Percentiles rank a stretch among this genome's conserved stretches.
These are phyloP conservation scores for Theocolax elegans DNA, from an alignment of 1,140 invertebrate species.

Conservation along the genomic window DNA sequence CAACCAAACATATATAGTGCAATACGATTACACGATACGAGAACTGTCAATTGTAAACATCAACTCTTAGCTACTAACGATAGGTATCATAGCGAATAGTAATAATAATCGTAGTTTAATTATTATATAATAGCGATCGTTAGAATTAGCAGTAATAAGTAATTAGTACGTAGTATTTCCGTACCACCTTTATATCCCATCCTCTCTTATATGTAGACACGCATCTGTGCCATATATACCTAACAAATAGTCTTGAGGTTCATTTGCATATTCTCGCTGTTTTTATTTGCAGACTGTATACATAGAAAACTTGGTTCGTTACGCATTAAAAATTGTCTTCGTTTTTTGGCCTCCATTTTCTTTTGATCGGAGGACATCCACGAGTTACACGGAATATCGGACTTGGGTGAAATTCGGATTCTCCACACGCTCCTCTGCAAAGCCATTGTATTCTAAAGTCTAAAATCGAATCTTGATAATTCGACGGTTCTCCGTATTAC, in stretches of 20 bases:
- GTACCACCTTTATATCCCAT: background rate
- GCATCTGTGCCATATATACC: too few species aligned
- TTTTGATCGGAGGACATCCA: background rate
- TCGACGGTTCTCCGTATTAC: too few species aligned
- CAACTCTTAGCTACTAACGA: conserved; percentile 68
- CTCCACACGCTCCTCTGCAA: background rate
- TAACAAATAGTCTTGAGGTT: too few species aligned
- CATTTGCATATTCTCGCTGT: too few species aligned
- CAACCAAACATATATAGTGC: conserved; percentile 69
- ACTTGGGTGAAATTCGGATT: conserved; percentile 43
- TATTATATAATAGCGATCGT: conserved; percentile 46
- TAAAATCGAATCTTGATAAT: too few species aligned
- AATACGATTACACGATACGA: conserved; percentile 66
- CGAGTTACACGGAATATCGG: conserved; percentile 36
- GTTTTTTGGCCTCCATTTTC: background rate
- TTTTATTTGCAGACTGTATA: background rate
- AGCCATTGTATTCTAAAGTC: background rate
- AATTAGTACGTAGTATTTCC: conserved; percentile 28
- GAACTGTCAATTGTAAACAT: conserved; percentile 63
- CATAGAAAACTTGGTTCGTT: conserved; percentile 22
- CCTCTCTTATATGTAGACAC: background rate
- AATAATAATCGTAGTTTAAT: conserved; percentile 48
- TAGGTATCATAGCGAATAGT: conserved; percentile 54
- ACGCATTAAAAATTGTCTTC: background rate
- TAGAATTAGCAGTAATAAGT: conserved; percentile 41